phyloP scores from a whole-genome alignment of 2,113 vertebrate genomes.

The Dipodomys spectabilis region DNA sequence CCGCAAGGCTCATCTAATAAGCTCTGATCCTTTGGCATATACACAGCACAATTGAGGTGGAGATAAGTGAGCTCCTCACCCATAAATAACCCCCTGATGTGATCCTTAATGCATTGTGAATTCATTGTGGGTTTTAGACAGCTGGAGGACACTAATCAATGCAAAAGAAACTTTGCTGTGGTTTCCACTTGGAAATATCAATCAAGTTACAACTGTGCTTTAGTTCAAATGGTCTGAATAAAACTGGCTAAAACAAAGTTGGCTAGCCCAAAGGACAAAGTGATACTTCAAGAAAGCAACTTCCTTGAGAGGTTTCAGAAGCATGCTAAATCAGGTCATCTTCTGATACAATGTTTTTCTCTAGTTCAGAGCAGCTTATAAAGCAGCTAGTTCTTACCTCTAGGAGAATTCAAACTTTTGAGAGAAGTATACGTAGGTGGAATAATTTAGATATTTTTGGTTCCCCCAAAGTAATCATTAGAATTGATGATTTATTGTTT shows the following conservation, averaged over 20 bases:
- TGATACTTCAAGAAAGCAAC: not conserved
- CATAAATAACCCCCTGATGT: conserved; percentile 49
- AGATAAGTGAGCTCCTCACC: not conserved
- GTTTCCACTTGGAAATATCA: conserved; percentile 67
- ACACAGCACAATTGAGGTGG: not conserved
- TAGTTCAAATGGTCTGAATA: conserved; percentile 47
- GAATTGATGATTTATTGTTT: not conserved
- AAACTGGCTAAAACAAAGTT: conserved; percentile 61
- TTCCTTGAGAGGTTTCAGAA: conserved; percentile 41
- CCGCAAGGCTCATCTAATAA: not conserved
- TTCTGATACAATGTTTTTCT: conserved; percentile 41
- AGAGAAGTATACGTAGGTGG: not conserved
- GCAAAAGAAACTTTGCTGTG: conserved; percentile 63
- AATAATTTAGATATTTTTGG: conserved; percentile 26
- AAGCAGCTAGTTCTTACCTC: not conserved
- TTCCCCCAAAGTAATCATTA: not conserved
- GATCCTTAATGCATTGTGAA: conserved; percentile 49
- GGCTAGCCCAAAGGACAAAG: not conserved
- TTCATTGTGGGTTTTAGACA: conserved; percentile 62
- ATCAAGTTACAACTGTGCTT: conserved; percentile 57
- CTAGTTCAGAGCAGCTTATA: conserved; percentile 9
- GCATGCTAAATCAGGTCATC: not conserved
- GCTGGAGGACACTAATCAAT: conserved; percentile 66
- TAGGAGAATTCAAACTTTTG: conserved; percentile 8
- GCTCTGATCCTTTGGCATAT: conserved; percentile 40